Evolutionary conservation across 2,888 invertebrate species (phyloP), one percentile per base, ranked within the genome.

Genomic region (Pseudococcus jackbeardsleyi): DNA sequence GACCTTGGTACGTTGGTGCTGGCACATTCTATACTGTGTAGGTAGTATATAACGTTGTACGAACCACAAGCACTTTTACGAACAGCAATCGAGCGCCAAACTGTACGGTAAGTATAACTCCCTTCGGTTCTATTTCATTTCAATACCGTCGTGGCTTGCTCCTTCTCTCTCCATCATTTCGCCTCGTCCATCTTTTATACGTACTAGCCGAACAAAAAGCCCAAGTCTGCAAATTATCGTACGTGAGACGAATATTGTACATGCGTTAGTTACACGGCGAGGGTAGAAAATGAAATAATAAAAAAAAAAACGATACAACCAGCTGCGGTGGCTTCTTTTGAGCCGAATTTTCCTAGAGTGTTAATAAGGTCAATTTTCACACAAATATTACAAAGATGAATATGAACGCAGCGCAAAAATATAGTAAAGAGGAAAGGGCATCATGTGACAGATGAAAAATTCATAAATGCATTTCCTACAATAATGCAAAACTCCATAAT

Each of bases 161-260:
- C 17, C 12, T 15, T 54, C 54, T 54, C 17, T 19, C 19, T 26
- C 26, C 26, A 33, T 33, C 26, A 19, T 4, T 19, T 33, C 77
- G 19, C 46, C 79, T 82, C 46, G 6, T 11, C 7, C 46, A n/a
- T 82, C 19, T 33, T 19, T 82, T 46, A 42, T 9, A 12, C 79
- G 1, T 33, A 33, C 26, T 2, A 33, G 79, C 79, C 79, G 3
- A 82, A 46, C 79, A 82, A 82, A 82, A 33, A 82, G 42, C 19
- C 33, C 19, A 19, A 82, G 79, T 82, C 79, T 82, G 79, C 79
- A 82, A 82, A 82, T 82, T 82, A 82, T 42, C 46, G 46, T 46
- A 82, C 79, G 79, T 82, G 79, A 46, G 79, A 46, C 46, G 79
- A 82, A 42, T 82, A 79, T 2, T 15, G 11, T 72, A 33, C 26